Percentiles rank a stretch among this genome's conserved stretches.
Evolutionary conservation across 1,140 invertebrate species (phyloP).

Genomic region (Diuraphis noxia): DNA sequence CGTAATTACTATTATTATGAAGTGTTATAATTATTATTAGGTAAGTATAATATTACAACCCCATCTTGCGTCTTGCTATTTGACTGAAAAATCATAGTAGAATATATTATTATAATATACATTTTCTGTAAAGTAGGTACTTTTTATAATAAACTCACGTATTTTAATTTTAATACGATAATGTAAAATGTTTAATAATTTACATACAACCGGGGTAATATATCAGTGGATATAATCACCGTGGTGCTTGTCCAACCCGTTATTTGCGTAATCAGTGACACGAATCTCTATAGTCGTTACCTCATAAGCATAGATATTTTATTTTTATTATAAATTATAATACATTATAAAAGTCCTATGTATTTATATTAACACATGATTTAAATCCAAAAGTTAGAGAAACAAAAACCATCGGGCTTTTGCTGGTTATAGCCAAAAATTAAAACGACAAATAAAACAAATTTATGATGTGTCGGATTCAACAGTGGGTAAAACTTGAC

Average conservation of each 20-base stretch:
- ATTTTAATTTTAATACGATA: conserved; percentile 7
- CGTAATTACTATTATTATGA: background rate
- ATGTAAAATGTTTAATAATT: conserved; percentile 3
- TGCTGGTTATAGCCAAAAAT: background rate
- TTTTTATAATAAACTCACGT: background rate
- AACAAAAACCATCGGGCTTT: background rate
- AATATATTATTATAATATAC: background rate
- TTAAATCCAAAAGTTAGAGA: background rate
- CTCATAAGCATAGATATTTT: background rate
- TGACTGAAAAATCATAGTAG: background rate
- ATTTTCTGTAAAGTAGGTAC: background rate
- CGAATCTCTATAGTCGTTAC: background rate
- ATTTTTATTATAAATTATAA: background rate
- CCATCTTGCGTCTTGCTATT: background rate
- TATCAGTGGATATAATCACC: conserved; percentile 8
- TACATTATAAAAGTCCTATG: background rate
- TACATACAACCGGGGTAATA: conserved; percentile 11
- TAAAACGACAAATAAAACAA: background rate
- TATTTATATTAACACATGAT: conserved; percentile 19
- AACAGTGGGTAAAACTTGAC: background rate
- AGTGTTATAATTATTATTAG: background rate
- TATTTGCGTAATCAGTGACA: conserved; percentile 30
- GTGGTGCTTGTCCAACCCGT: conserved; percentile 21
- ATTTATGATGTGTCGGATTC: background rate
- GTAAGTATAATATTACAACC: no score